Evolutionary conservation across 2,888 invertebrate species (phyloP), one percentile per base, ranked within the genome.

Genomic region (Tupiocoris notatus): DNA sequence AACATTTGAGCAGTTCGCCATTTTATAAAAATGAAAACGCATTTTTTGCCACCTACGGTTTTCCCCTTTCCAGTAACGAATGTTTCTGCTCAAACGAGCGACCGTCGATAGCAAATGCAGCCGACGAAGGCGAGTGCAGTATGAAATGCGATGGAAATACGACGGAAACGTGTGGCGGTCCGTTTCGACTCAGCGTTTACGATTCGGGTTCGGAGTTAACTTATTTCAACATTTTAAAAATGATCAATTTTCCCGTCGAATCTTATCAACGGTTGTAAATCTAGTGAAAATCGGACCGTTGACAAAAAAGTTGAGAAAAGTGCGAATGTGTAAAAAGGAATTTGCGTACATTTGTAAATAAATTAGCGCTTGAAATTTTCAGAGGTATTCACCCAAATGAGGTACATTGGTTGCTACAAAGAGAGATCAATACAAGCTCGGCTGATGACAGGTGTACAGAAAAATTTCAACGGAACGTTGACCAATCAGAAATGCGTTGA

Each of bases 401-500:
- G 62, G 21, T 79, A 79, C 21, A 25, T 81, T 22, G 80, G 79
- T 0, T 81, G 80, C 57, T 81, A 76, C 25, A 77, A 78, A 62
- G 80, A 80, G 9, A 79, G 77, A 20, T 76, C 75, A 25, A 24
- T 62, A 12, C 78, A 77, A n/a, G 75, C 76, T 22, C 77, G 80
- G 64, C 75, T 81, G 39, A 59, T 80, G 56, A 79, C 78, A 64
- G 79, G 79, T 17, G 77, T 73, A 16, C 64, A 73, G 2, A 75
- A 77, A 65, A 76, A 79, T 20, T 80, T 79, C 67, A 1, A 70
- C 6, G 65, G 68, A 16, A 78, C 78, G 22, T 71, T 80, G 18
- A 79, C 81, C 0, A 80, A 80, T 12, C 76, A 78, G 59, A 78
- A 77, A 75, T 81, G 81, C 74, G 75, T 79, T 17, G 58, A 56